phyloP scores from a whole-genome alignment of 1,140 invertebrate species.

The Pseudomyrmex pallidus region DNA sequence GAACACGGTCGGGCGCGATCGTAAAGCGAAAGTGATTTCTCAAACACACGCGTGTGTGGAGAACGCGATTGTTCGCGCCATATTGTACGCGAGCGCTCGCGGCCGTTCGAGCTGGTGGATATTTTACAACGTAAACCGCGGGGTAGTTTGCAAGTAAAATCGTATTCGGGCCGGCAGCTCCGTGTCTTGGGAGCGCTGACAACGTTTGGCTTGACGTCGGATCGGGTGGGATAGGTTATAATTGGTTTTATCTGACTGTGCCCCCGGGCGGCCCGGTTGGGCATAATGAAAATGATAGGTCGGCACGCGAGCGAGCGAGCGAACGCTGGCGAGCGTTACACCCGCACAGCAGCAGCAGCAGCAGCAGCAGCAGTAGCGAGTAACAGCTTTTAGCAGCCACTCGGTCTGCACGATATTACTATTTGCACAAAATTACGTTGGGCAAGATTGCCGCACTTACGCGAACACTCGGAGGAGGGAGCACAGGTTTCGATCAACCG shows the following conservation, averaged over 20 bases:
- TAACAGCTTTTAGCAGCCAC: conserved; percentile 69
- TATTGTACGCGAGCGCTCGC: conserved; percentile 22
- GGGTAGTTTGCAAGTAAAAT: conserved; percentile 77
- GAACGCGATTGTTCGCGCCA: conserved; percentile 49
- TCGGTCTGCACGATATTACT: conserved; percentile 81
- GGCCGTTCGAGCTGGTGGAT: conserved; percentile 12
- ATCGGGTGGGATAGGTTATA: conserved; percentile 75
- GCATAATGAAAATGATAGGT: conserved; percentile 78
- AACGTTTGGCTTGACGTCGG: conserved; percentile 72
- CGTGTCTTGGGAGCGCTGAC: conserved; percentile 65
- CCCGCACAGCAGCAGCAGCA: conserved; percentile 52
- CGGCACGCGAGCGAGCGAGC: conserved; percentile 72
- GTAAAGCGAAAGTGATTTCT: conserved; percentile 64
- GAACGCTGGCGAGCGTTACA: conserved; percentile 24
- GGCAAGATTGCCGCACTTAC: conserved; percentile 78
- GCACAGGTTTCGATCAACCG: conserved; percentile 69
- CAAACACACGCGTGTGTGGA: conserved; percentile 36
- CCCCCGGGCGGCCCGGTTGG: conserved; percentile 41
- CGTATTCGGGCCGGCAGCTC: conserved; percentile 23
- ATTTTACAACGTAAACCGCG: conserved; percentile 68
- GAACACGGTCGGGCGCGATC: neutral
- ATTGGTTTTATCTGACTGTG: conserved; percentile 80
- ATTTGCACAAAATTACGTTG: conserved; percentile 81
- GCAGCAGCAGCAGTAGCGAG: conserved; percentile 52
- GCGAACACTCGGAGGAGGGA: conserved; percentile 55